Percentiles rank a stretch among this genome's conserved stretches.
phyloP scores from a whole-genome alignment of 2,113 vertebrate species.

The Prunella himalayana region DNA sequence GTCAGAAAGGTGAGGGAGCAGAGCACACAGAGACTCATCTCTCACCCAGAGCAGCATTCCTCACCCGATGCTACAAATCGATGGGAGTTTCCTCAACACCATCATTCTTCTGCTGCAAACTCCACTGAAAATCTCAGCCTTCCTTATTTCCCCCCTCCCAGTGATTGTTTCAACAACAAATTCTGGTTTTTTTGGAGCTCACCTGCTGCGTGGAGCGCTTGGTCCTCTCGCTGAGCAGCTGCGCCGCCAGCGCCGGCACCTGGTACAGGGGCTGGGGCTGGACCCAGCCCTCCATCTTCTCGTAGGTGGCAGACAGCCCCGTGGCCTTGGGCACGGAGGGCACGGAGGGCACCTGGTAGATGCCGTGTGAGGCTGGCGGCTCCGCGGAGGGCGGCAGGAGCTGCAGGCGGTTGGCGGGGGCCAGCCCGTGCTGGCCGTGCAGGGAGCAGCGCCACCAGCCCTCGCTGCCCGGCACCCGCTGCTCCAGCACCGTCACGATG shows the following conservation, averaged over 20 bases:
- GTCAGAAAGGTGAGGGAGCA: neutral
- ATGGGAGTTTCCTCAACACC: neutral
- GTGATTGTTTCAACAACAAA: accelerated
- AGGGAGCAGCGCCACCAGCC: constrained; percentile 94
- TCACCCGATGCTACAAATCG: neutral
- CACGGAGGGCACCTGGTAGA: constrained; percentile 75
- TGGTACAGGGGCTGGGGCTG: constrained; percentile 63
- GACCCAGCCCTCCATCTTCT: constrained; percentile 81
- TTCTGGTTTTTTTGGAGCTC: neutral
- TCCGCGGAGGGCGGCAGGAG: constrained; percentile 50
- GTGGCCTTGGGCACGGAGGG: neutral
- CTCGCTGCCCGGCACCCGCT: constrained; percentile 71
- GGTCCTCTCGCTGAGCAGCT: neutral
- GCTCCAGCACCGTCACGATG: constrained; percentile 83
- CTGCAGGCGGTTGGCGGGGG: constrained; percentile 88
- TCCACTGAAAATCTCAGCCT: neutral
- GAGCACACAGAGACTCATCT: neutral
- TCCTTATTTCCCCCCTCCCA: neutral
- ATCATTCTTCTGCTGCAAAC: neutral
- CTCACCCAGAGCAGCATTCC: neutral
- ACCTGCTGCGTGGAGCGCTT: constrained; percentile 67
- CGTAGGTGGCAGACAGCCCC: constrained; percentile 49
- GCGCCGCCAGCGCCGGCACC: constrained; percentile 37
- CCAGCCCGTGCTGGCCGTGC: constrained; percentile 83
- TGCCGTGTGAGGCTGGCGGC: neutral